Evolutionary conservation across 37 sponge, comb jelly and placozoan genomes (phyloP), one percentile per base, ranked within the genome.

Genomic region (Tethya wilhelma): DNA sequence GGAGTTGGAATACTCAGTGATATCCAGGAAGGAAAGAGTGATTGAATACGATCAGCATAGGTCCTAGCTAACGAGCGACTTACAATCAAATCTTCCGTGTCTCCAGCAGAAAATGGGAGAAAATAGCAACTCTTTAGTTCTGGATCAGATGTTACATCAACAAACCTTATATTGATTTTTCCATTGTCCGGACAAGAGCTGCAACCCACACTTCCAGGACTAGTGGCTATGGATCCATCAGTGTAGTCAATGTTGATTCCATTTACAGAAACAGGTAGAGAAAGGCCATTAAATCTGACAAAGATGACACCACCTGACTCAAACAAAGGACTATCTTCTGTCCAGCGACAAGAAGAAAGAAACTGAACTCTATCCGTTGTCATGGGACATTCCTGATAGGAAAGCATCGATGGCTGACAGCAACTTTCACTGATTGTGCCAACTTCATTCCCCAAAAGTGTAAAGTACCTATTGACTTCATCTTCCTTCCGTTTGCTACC

Each of bases 21-120:
- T 19, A 82, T 3, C 84, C 84, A 83, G 33, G 56, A 6, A 25
- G 84, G 84, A 44, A 83, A 19, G 4, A 83, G 59, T 3, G 29
- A 0, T 22, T 1, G 2, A 25, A 53, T 22, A 20, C 41, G 40
- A 23, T 31, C 17, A 0, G 75, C 1, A 46, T 74, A 83, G 20
- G 75, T 83, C 53, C 14, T 66, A 33, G 42, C 84, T 23, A 83
- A 28, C 17, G 84, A 34, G 6, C 56, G 38, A 4, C 59, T 44
- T 0, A n/a, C 20, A 0, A 83, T 38, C 9, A 83, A 44, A 32
- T 83, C 75, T 49, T 44, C 33, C 2, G 67, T n/a, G 29, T 83
- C 76, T 25, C 20, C 44, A n/a, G 76, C 20, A 32, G 38, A 32
- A 19, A 75, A 55, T 12, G 63, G 20, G 32, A 36, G 68, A 9